Evolutionary conservation across 2,888 invertebrate genomes (phyloP), one percentile per base, ranked within the genome.

Genomic region (Sepioteuthis lessoniana): DNA sequence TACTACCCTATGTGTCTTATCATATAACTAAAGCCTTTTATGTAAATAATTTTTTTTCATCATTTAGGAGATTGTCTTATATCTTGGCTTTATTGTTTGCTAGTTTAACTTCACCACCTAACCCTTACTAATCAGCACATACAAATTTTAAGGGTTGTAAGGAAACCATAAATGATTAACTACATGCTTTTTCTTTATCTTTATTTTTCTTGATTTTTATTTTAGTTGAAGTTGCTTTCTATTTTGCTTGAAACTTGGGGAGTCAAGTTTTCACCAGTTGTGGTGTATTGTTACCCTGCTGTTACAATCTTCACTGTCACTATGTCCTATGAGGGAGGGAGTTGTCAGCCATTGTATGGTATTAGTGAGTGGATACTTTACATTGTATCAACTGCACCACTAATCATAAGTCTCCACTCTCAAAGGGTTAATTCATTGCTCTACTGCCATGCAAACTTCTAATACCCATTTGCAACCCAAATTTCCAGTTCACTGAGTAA

Each of bases 221-320:
- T 76, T 76, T n/a, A 76, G n/a, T 76, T 35, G 1, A 35, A 76
- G 76, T 76, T 76, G 76, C n/a, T 35, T 76, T 76, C n/a, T 76
- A 76, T 35, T 76, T 76, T 76, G n/a, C 35, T 42, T 76, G n/a
- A 76, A 76, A 76, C n/a, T 76, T n/a, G n/a, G 76, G n/a, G n/a
- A 76, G 76, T n/a, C 16, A 19, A 76, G 76, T 76, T 76, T 76
- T 76, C 76, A 76, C 76, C 76, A 76, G 76, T 76, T 76, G n/a
- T 76, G 76, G 76, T 76, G 76, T 76, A 76, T 76, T 76, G 76
- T 76, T 76, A 76, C 76, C 76, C 76, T 76, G 13, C 76, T 76
- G 76, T 76, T n/a, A 76, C 76, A 76, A n/a, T 76, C n/a, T 76
- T 76, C 76, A 76, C 76, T 76, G 76, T 76, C 76, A 76, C 76